Conservation (phyloP, 2,888 invertebrate genomes). For the Lagria hirta region DNA sequence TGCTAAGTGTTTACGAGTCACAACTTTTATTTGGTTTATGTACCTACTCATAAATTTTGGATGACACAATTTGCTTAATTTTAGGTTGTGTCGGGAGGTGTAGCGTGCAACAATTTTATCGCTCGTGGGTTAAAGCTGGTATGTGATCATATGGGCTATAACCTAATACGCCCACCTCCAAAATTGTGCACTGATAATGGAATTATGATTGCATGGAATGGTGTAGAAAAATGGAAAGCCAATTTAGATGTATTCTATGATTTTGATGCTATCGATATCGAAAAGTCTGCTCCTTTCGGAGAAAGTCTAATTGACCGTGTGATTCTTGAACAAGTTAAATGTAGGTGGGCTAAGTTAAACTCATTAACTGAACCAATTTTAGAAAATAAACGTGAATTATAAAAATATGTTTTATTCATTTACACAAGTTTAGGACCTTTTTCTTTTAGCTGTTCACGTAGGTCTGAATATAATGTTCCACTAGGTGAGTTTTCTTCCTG, state of each 20-base stretch:
- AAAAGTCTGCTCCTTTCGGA: conserved; percentile 66
- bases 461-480: conserved; percentile 55
- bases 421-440: conserved; percentile 61
- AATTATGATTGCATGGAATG: conserved; percentile 99
- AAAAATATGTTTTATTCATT: conserved; percentile 15
- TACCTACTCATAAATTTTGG: conserved; percentile 3
- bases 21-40: neutral
- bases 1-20: neutral
- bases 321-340: conserved; percentile 58
- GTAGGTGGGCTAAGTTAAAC: conserved; percentile 55
- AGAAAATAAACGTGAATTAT: conserved; percentile 46
- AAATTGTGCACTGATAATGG: conserved; percentile 96
- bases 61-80: conserved; percentile 27
- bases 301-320: conserved; percentile 62
- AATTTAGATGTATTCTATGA: conserved; percentile 18
- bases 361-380: conserved; percentile 35
- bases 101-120: conserved; percentile 89
- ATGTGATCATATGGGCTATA: conserved; percentile 65
- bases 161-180: conserved; percentile 75
- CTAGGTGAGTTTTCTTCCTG: conserved; percentile 55
- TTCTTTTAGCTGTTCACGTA: conserved; percentile 57
- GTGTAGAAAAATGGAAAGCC: conserved; percentile 70
- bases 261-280: conserved; percentile 49
- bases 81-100: conserved; percentile 91
- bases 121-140: conserved; percentile 68